phyloP scores from a whole-genome alignment of 2,888 invertebrate genomes.

The Rhynchonema sp. region DNA sequence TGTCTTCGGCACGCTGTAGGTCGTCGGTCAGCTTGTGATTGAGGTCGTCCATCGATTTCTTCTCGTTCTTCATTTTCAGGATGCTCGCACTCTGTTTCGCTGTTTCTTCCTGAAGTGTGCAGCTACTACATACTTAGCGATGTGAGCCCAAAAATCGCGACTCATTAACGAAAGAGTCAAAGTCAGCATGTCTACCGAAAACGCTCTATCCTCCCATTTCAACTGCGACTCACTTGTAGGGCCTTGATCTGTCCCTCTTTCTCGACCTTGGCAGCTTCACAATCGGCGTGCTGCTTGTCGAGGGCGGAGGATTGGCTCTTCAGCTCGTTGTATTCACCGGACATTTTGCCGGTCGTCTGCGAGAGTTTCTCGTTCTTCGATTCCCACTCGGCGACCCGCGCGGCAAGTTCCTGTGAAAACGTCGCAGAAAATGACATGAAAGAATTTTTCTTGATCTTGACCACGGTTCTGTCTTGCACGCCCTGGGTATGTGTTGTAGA shows the following conservation, averaged over 20 bases:
- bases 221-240: not conserved
- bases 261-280: not conserved
- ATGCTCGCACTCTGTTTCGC: conserved; percentile 5
- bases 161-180: not conserved
- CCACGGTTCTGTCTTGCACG: too few relatives aligned
- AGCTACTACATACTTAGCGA: not conserved
- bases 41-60: conserved; percentile 8
- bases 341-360: not conserved
- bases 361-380: not conserved
- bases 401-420: not conserved
- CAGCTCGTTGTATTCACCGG: conserved; percentile 38
- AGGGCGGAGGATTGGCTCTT: conserved; percentile 24
- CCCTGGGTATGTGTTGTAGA: too few relatives aligned
- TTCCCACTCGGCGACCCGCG: not conserved
- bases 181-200: too few relatives aligned
- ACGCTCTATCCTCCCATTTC: too few relatives aligned
- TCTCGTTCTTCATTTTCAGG: conserved; percentile 8
- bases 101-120: conserved; percentile 8
- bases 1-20: conserved; percentile 9
- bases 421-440: not conserved
- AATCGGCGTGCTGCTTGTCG: conserved; percentile 8
- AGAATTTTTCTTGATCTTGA: too few relatives aligned
- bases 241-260: not conserved
- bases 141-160: not conserved
- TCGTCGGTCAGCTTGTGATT: conserved; percentile 8